A percentile compares a stretch with the other conserved stretches of the same genome.
Evolutionary conservation across 2,888 invertebrate genomes (phyloP).

Genomic region (Ceraclea dissimilis): DNA sequence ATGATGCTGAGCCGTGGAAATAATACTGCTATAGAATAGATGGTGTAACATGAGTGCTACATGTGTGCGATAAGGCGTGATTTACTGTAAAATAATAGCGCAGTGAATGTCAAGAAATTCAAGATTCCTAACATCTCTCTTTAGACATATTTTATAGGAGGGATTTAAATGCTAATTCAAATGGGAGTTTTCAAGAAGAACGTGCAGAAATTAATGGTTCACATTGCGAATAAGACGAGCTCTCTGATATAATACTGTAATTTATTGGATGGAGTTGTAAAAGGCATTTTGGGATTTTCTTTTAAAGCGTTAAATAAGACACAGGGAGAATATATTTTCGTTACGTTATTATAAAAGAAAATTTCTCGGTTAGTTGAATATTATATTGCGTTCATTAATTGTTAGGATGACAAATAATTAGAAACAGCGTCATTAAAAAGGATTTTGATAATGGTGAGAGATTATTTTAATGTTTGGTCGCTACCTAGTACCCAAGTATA

Average conservation of each 20-base stretch:
- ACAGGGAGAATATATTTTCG: background rate
- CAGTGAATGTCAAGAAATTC: constrained; percentile 4
- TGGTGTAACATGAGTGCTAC: background rate
- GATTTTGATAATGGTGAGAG: no score
- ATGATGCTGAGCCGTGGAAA: no score
- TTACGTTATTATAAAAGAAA: no score
- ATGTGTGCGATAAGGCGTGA: constrained; percentile 6
- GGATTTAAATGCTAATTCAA: constrained; percentile 14
- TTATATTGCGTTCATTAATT: no score
- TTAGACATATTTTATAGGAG: constrained; percentile 13
- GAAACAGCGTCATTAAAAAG: no score
- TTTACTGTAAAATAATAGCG: constrained; percentile 10
- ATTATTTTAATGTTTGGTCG: no score
- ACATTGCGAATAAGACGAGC: background rate
- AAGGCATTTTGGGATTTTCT: constrained; percentile 6
- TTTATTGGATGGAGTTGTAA: constrained; percentile 10
- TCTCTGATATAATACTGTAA: constrained; percentile 5
- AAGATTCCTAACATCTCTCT: constrained; percentile 1
- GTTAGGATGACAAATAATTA: no score
- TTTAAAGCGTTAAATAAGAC: constrained; percentile 8
- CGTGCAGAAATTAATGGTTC: background rate
- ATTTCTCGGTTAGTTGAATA: no score
- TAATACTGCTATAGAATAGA: no score
- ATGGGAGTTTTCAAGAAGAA: constrained; percentile 1
- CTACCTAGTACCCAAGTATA: no score